phyloP scores from a whole-genome alignment of 1,140 invertebrate genomes.

The Drosophila auraria region DNA sequence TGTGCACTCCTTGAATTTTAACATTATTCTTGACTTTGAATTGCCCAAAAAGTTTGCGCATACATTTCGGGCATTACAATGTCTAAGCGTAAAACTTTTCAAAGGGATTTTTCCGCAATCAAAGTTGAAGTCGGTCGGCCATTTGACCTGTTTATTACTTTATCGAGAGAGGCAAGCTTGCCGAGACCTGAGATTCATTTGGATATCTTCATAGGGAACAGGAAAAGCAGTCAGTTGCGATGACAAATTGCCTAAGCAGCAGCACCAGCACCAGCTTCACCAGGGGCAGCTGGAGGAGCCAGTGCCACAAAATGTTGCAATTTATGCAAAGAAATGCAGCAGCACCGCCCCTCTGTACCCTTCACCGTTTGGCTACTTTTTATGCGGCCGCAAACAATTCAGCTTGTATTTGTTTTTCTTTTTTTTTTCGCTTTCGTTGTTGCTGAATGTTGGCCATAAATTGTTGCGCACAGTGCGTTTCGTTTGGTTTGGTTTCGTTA shows the following conservation, averaged over 20 bases:
- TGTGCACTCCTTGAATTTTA: background rate
- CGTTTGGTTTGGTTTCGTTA: constrained; percentile 62
- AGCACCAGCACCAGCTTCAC: constrained; percentile 36
- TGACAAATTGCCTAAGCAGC: constrained; percentile 79
- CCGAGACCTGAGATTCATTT: constrained; percentile 39
- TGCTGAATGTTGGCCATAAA: constrained; percentile 79
- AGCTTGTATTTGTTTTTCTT: constrained; percentile 65
- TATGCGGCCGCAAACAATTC: constrained; percentile 82
- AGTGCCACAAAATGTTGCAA: constrained; percentile 70
- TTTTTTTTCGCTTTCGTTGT: constrained; percentile 30
- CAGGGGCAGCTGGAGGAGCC: constrained; percentile 20
- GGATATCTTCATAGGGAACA: constrained; percentile 51
- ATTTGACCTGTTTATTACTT: constrained; percentile 24
- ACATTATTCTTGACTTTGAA: constrained; percentile 19
- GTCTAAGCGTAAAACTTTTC: constrained; percentile 14
- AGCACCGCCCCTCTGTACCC: constrained; percentile 21
- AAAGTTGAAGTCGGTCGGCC: constrained; percentile 12
- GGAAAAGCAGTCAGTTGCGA: constrained; percentile 44
- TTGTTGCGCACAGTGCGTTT: constrained; percentile 78
- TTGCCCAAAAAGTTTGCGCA: constrained; percentile 17
- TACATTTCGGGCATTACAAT: constrained; percentile 9
- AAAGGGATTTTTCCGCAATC: constrained; percentile 9
- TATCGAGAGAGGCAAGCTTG: background rate
- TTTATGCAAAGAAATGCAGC: constrained; percentile 82
- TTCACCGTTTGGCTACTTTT: constrained; percentile 71